Percentiles rank a stretch among this genome's conserved stretches.
phyloP scores from a whole-genome alignment of 2,888 invertebrate genomes.

The Trichogramma evanescens region DNA sequence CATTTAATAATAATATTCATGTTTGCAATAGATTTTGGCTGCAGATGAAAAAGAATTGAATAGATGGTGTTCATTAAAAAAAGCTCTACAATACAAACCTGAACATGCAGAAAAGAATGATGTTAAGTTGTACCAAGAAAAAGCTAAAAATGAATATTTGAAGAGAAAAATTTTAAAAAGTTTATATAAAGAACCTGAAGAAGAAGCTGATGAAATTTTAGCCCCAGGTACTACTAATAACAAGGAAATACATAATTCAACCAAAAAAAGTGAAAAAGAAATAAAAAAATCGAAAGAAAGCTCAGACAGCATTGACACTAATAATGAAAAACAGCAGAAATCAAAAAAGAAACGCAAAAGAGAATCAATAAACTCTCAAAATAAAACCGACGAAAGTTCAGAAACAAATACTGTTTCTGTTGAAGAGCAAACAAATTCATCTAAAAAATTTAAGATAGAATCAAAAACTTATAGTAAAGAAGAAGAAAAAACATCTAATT shows the following conservation, averaged over 20 bases:
- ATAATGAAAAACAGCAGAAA: background rate
- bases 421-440: background rate
- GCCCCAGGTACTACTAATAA: conserved; percentile 26
- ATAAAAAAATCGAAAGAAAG: conserved; percentile 19
- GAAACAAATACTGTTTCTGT: background rate
- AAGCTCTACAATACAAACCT: conserved; percentile 69
- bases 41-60: conserved; percentile 92
- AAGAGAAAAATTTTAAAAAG: conserved; percentile 76
- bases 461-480: conserved; percentile 17
- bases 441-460: background rate
- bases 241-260: conserved; percentile 3
- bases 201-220: conserved; percentile 1
- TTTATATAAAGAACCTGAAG: conserved; percentile 52
- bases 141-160: conserved; percentile 63
- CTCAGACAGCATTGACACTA: conserved; percentile 16
- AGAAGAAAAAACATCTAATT: conserved; percentile 17
- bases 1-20: background rate
- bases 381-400: background rate
- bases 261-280: conserved; percentile 15
- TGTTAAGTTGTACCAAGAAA: conserved; percentile 65
- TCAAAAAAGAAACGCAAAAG: conserved; percentile 26
- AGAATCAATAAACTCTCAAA: conserved; percentile 12
- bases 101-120: conserved; percentile 76
- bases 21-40: conserved; percentile 64
- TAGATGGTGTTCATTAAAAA: conserved; percentile 89